phyloP scores from a whole-genome alignment of 2,888 invertebrate genomes.

The Hoplodrina ambigua region DNA sequence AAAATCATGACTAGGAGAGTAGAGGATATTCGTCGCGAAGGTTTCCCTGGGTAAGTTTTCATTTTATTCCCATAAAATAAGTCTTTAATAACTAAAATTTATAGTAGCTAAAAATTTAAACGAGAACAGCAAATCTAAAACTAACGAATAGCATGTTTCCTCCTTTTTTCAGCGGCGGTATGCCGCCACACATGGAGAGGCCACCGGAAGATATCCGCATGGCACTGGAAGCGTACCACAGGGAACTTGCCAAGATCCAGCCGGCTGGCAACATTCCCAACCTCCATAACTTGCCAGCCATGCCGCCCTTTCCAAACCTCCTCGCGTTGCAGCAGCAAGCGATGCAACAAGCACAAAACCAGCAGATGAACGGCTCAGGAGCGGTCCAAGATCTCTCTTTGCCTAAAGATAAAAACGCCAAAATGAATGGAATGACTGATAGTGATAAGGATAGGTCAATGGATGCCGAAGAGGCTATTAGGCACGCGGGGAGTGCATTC shows the following conservation, averaged over 20 bases:
- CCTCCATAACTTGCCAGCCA: slow-evolving; percentile 85
- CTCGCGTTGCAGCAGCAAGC: slow-evolving; percentile 94
- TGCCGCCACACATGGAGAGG: slow-evolving; percentile 91
- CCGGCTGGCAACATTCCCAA: slow-evolving; percentile 91
- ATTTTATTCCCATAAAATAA: slow-evolving; percentile 33
- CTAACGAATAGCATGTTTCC: slow-evolving; percentile 94
- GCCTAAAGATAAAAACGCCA: slow-evolving; percentile 93
- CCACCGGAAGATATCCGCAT: slow-evolving; percentile 96
- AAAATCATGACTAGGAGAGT: slow-evolving; percentile 96
- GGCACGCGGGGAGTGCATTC: slow-evolving; percentile 96
- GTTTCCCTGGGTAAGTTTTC: slow-evolving; percentile 93
- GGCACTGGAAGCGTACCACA: slow-evolving; percentile 97
- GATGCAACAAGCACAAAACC: slow-evolving; percentile 86
- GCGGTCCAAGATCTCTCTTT: slow-evolving; percentile 96
- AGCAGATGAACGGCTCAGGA: slow-evolving; percentile 92
- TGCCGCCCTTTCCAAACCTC: slow-evolving; percentile 92
- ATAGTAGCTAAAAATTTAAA: slow-evolving; percentile 63
- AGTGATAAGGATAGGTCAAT: slow-evolving; percentile 92
- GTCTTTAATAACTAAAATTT: slow-evolving; percentile 2
- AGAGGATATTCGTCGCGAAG: slow-evolving; percentile 94
- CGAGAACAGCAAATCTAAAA: slow-evolving; percentile 90
- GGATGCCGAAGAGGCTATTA: slow-evolving; percentile 92
- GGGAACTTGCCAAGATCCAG: slow-evolving; percentile 97
- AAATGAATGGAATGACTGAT: slow-evolving; percentile 92
- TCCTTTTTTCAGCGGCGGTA: slow-evolving; percentile 95